Evolutionary conservation across 2,888 invertebrate genomes (phyloP), one percentile per base, ranked within the genome.

Genomic region (Chrysina gloriosa): DNA sequence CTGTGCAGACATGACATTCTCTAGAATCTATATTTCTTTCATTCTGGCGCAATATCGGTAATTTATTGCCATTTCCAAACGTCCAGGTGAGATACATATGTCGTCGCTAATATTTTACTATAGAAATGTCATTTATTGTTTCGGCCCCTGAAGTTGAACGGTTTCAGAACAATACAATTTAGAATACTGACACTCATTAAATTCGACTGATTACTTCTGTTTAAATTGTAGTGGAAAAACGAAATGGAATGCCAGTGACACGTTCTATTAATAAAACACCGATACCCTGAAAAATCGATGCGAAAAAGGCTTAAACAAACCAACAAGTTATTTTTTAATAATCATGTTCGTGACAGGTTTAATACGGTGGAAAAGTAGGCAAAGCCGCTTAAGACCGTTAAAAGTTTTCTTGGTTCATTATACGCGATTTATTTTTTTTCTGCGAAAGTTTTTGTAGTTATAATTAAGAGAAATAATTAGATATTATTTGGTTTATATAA

Each of bases 301-400:
- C 29, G 29, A 50, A 29, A 29, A 11, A 14, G 27, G 27, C 50
- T 29, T 50, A 50, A 50, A 50, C 27, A 27, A 50, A 50, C 27
- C 50, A 14, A 14, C 14, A n/a, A n/a, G 50, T 50, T 50, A 50
- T 50, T 50, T 29, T 29, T 50, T 50, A 50, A 50, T 50, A 50
- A 50, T 27, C 29, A 11, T 27, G 27, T 50, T 50, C 50, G 27
- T 50, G 50, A 50, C 50, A 50, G 50, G 50, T 27, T 16, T 29
- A 50, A 50, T 50, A 27, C 50, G 14, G 5, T 29, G 29, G 27
- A 27, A 45, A 45, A 45, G 21, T 45, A 45, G 21, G 45, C 45
- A 45, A 50, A 50, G 50, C 50, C 0, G 50, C 16, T 50, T 50
- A 27, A 50, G 14, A 50, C 50, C 11, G 29, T 50, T 50, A 50